Percentiles rank a stretch among this genome's conserved stretches.
These are phyloP conservation scores for Lutjanus campechanus DNA, from an alignment of 2,797 vertebrate species.

Conservation along the genomic window DNA sequence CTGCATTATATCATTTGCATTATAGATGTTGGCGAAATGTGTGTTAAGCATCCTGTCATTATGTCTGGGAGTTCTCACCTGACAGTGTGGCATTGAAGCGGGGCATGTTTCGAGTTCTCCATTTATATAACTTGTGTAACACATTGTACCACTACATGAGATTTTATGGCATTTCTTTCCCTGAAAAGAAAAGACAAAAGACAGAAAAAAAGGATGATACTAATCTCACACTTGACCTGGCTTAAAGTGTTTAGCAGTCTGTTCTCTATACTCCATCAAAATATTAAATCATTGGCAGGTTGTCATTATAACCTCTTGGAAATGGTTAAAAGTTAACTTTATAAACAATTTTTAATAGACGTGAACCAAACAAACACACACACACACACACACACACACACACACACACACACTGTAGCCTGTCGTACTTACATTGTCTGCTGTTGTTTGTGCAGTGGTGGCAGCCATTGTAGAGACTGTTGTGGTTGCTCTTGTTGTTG, in stretches of 20 bases:
- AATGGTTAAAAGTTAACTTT: background rate
- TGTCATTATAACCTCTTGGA: background rate
- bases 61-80: constrained; percentile 74
- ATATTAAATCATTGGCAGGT: background rate
- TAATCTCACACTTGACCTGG: background rate
- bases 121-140: constrained; percentile 79
- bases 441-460: constrained; percentile 25
- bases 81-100: constrained; percentile 80
- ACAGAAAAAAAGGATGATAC: background rate
- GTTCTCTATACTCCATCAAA: background rate
- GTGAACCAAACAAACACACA: background rate
- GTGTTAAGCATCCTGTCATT: background rate
- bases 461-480: background rate
- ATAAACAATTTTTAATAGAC: background rate
- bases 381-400: too few species aligned
- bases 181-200: constrained; percentile 65
- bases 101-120: constrained; percentile 23
- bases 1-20: background rate
- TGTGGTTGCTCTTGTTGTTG: background rate
- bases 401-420: background rate
- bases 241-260: background rate
- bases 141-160: constrained; percentile 74
- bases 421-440: constrained; percentile 76
- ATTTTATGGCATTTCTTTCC: constrained; percentile 84
- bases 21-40: background rate